Evolutionary conservation across 2,888 invertebrate species (phyloP), one percentile per base, ranked within the genome.

Genomic region (Calliscelio sp.): DNA sequence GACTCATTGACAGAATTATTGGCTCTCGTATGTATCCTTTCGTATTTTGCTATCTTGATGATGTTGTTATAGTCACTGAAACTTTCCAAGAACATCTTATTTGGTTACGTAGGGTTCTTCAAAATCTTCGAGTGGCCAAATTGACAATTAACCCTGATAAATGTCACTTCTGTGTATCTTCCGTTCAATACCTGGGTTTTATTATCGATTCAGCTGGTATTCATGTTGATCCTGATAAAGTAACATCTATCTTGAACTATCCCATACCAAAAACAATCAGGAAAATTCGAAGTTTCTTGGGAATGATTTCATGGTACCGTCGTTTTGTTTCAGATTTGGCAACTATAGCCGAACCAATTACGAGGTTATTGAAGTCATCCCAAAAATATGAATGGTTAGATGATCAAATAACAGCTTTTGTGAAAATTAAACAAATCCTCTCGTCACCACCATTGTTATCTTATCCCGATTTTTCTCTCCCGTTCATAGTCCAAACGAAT

Each of bases 31-130:
- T 46, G 20, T 16, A 16, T 11, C 53, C 53, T 24, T 25, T 14
- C 14, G 57, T 57, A n/a, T n/a, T n/a, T n/a, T n/a, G n/a, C n/a
- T n/a, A n/a, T n/a, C n/a, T n/a, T n/a, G n/a, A n/a, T n/a, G 84
- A 86, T 49, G 79, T 86, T 10, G 74, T 84, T 4, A 35, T 84
- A 18, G 68, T 71, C 0, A 77, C 81, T 2, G 7, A 44, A 14
- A 84, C 81, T 0, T 65, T 65, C 28, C 41, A 46, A 7, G 46
- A 65, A 28, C 46, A 65, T 28, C 14, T 38, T 2, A 8, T 20
- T 1, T 38, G 38, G 38, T 38, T 59, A 10, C 8, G n/a, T 14
- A 5, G 4, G 16, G 32, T 55, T 28, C 38, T 61, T n/a, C n/a
- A 14, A 4, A 11, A 4, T 8, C 6, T 61, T 16, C 1, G 20